phyloP scores from a whole-genome alignment of 2,797 vertebrate species.

The Mycteria americana region DNA sequence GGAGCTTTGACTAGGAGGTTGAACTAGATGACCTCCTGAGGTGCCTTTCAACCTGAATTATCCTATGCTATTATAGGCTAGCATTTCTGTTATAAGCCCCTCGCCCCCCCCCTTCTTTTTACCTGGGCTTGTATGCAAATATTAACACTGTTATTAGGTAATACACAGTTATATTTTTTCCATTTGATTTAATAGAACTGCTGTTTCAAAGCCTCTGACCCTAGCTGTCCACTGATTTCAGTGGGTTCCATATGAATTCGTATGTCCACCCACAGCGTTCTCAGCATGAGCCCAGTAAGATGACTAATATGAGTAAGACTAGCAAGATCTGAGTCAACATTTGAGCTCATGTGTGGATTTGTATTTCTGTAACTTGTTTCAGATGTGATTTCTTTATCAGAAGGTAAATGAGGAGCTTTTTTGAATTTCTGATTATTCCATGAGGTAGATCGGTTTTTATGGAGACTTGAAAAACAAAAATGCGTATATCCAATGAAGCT shows the following conservation, averaged over 20 bases:
- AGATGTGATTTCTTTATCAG: neutral
- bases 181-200: neutral
- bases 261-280: neutral
- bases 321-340: slow-evolving; percentile 16
- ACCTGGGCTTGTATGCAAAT: neutral
- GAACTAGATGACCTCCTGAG: neutral
- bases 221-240: neutral
- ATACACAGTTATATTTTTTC: neutral
- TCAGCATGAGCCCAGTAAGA: neutral
- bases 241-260: neutral
- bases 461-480: neutral
- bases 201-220: neutral
- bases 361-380: slow-evolving; percentile 1
- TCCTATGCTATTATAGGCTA: neutral
- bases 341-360: slow-evolving; percentile 1
- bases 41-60: neutral
- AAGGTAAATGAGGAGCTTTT: neutral
- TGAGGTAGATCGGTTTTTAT: neutral
- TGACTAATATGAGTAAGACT: slow-evolving; percentile 28
- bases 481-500: neutral
- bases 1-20: neutral
- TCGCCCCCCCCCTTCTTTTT: neutral
- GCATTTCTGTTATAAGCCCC: neutral
- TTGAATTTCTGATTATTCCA: neutral
- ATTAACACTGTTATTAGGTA: neutral